Conservation (phyloP, 2,797 vertebrate species). For the Myotis findleyi region DNA sequence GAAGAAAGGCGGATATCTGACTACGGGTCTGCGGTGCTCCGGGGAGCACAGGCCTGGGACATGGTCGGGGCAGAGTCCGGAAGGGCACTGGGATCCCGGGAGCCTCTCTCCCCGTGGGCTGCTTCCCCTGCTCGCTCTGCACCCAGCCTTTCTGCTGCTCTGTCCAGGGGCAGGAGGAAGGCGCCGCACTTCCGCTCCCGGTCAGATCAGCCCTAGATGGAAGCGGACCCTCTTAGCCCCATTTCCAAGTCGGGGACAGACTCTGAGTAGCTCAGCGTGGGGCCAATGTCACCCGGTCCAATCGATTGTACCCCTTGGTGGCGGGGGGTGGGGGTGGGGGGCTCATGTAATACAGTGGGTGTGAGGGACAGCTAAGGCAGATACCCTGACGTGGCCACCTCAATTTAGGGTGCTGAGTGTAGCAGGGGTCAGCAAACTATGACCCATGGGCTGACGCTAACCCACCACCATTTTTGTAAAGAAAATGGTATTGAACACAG, state of each 20-base stretch:
- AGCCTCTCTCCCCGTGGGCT: not conserved
- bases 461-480: not conserved
- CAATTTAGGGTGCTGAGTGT: not conserved
- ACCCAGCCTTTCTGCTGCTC: not conserved
- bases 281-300: not conserved
- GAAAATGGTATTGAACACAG: not conserved
- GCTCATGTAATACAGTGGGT: not conserved
- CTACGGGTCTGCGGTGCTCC: not conserved
- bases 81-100: not conserved
- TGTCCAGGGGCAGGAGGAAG: not conserved
- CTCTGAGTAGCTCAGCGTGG: not conserved
- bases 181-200: not conserved
- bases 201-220: not conserved
- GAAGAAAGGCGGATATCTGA: not conserved
- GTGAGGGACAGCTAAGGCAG: not conserved
- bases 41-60: not conserved
- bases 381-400: not conserved
- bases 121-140: rapidly evolving
- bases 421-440: not conserved
- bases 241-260: not conserved
- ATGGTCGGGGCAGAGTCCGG: not conserved
- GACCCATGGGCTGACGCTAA: not conserved
- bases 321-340: too few species aligned
- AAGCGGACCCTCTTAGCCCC: not conserved
- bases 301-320: not conserved